Evolutionary conservation across 2,888 invertebrate genomes (phyloP).

Genomic region (Trachelus tabidus): DNA sequence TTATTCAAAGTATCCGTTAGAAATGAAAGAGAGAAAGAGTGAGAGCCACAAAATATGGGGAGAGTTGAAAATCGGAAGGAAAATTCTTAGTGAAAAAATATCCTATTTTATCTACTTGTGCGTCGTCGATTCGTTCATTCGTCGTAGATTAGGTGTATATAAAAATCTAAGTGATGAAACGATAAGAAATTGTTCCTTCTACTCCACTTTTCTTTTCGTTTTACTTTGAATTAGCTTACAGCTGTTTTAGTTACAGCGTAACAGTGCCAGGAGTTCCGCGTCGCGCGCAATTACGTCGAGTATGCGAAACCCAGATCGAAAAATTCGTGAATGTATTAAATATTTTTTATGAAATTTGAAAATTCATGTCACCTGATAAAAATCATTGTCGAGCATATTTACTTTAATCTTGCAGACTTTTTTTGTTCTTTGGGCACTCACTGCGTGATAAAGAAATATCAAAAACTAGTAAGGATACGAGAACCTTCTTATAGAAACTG

Average conservation of each 20-base stretch:
- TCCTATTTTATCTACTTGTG: constrained; percentile 61
- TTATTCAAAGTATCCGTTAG: not conserved
- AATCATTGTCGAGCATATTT: not conserved
- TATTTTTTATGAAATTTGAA: not conserved
- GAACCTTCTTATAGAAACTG: not conserved
- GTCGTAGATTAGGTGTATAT: constrained; percentile 50
- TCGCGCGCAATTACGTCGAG: not conserved
- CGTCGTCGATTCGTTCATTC: constrained; percentile 60
- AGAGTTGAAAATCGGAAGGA: not conserved
- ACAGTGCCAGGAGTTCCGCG: not conserved
- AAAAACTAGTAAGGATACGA: not conserved
- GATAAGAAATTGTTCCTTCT: constrained; percentile 37
- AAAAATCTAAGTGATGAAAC: constrained; percentile 60
- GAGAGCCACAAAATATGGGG: not conserved
- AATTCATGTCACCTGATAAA: not conserved
- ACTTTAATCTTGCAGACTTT: not conserved
- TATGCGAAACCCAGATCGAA: not conserved
- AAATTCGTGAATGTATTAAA: not conserved
- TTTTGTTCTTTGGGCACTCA: not conserved
- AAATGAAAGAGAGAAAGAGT: not conserved
- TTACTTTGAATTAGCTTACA: not conserved
- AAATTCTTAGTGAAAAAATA: constrained; percentile 61
- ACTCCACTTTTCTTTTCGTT: not conserved
- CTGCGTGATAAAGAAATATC: not conserved
- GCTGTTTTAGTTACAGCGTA: not conserved